Conservation (phyloP, 2,113 vertebrate species). For the Callipepla squamata region DNA sequence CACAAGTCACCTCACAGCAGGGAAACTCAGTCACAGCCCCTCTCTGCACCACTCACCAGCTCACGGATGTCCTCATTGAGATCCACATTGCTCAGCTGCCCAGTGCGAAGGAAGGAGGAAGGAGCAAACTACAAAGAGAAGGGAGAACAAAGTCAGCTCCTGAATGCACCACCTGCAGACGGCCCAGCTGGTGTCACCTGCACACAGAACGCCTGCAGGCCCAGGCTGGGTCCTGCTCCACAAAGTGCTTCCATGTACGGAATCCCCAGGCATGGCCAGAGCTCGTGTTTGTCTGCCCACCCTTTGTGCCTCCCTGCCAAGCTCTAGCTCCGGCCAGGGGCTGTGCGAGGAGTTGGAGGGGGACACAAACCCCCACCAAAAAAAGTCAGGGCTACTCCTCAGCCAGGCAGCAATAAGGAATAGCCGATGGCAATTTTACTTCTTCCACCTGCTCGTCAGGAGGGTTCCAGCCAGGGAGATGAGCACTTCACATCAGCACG, state of each 20-base stretch:
- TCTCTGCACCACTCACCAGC: slow-evolving; percentile 64
- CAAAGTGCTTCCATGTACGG: too few relatives aligned
- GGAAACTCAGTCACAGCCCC: rapidly evolving
- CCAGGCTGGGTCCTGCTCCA: neutral
- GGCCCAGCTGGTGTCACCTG: neutral
- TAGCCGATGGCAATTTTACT: neutral
- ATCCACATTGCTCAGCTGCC: slow-evolving; percentile 92
- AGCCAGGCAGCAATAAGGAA: neutral
- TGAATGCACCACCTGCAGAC: rapidly evolving
- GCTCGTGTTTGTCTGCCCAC: neutral
- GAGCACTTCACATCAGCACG: rapidly evolving
- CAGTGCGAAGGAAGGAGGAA: slow-evolving; percentile 80
- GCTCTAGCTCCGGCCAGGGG: neutral
- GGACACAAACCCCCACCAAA: neutral
- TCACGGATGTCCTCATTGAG: slow-evolving; percentile 83
- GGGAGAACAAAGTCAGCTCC: neutral
- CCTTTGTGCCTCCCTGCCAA: neutral
- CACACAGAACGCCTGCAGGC: neutral
- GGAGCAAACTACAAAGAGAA: slow-evolving; percentile 77
- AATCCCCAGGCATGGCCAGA: neutral
- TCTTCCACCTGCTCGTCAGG: rapidly evolving
- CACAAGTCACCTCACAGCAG: too few relatives aligned
- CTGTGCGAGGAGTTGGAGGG: neutral
- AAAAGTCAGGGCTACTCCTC: neutral
- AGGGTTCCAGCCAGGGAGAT: neutral